phyloP scores from a whole-genome alignment of 2,113 vertebrate species.

The Callochromis pleurospilus region DNA sequence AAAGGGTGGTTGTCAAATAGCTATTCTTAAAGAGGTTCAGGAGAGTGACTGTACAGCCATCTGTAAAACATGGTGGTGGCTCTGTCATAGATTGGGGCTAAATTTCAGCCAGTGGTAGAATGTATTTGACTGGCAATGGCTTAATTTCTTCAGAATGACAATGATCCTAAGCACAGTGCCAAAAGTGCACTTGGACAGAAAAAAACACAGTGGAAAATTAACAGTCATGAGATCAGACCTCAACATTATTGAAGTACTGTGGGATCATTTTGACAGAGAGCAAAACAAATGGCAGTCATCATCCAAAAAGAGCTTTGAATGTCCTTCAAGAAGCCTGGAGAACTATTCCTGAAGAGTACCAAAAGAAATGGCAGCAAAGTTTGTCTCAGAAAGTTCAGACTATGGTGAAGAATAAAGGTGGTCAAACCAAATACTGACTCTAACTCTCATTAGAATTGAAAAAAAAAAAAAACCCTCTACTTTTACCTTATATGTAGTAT shows the following conservation, averaged over 20 bases:
- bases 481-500: not conserved
- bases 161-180: not conserved
- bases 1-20: not conserved
- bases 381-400: not conserved
- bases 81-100: not conserved
- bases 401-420: not conserved
- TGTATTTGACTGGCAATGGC: not conserved
- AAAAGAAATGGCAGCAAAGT: not conserved
- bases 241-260: not conserved
- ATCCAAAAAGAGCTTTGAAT: not conserved
- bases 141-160: not conserved
- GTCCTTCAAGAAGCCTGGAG: not conserved
- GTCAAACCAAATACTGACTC: not conserved
- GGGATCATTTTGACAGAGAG: not conserved
- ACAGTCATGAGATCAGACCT: not conserved
- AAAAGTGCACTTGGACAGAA: not conserved
- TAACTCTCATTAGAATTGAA: not conserved
- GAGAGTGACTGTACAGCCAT: not conserved
- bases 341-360: not conserved
- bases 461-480: accelerated
- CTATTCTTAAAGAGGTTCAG: not conserved
- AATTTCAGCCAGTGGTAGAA: not conserved
- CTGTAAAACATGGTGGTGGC: not conserved
- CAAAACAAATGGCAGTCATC: not conserved
- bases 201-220: not conserved